Evolutionary conservation across 2,113 vertebrate genomes (phyloP).

Genomic region (Poecile atricapillus): DNA sequence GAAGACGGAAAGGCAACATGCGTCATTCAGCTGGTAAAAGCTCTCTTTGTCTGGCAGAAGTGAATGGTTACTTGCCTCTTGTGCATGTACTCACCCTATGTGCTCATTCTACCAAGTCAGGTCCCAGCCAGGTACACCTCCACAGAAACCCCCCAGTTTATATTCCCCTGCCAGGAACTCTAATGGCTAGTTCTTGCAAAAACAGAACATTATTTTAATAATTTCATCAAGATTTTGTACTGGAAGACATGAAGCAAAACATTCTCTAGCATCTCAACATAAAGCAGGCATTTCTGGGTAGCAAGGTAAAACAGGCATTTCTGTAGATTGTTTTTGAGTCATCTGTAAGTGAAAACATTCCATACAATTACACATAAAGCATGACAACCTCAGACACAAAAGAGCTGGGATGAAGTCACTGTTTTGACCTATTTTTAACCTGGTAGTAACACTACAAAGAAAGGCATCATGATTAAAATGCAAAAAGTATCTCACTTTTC

Average conservation of each 20-base stretch:
- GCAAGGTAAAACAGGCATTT: neutral
- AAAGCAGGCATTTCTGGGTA: neutral
- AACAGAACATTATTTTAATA: neutral
- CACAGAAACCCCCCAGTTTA: neutral
- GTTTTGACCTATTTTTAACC: neutral
- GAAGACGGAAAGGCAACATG: accelerated
- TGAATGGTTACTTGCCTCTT: neutral
- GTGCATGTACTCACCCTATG: neutral
- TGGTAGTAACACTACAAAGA: neutral
- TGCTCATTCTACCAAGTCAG: accelerated
- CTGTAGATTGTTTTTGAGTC: accelerated
- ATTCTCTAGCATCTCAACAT: neutral
- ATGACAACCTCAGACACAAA: neutral
- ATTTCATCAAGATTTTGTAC: neutral
- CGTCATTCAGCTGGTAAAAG: neutral
- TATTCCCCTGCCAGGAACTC: neutral
- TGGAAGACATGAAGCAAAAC: neutral
- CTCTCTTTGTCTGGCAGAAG: neutral
- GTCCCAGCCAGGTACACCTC: neutral
- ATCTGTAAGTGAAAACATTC: neutral
- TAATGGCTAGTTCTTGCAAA: neutral
- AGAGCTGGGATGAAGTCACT: neutral
- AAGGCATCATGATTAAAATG: neutral
- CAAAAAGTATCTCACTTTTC: neutral
- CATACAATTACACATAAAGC: neutral